A percentile compares a stretch with the other conserved stretches of the same genome.
Conservation (phyloP, 2,888 invertebrate genomes). For the Conus canariensis region DNA sequence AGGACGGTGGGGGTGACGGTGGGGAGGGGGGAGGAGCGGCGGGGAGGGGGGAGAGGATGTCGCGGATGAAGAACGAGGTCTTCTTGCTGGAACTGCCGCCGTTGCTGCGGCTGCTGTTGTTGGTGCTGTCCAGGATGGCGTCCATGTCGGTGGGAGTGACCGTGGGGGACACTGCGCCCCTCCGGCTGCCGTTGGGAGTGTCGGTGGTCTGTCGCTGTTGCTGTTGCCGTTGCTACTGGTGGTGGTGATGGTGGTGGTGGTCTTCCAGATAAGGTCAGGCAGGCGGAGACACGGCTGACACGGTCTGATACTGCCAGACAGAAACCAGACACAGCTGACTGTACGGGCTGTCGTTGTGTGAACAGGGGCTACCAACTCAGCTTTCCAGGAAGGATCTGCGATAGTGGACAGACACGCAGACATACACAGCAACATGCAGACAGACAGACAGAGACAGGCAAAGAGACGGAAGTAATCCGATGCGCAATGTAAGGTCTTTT, state of each 20-base stretch:
- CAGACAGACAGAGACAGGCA: no score
- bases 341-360: no score
- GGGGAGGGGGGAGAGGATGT: conserved; percentile 54
- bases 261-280: not conserved
- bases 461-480: no score
- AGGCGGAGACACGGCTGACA: no score
- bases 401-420: no score
- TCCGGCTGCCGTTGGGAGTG: not conserved
- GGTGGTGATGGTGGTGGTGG: not conserved
- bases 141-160: not conserved
- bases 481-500: no score
- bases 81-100: conserved; percentile 38
- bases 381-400: no score
- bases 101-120: not conserved
- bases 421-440: no score
- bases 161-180: not conserved
- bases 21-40: not conserved
- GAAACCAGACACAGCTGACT: no score
- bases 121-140: not conserved
- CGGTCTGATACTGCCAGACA: no score
- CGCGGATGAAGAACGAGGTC: conserved; percentile 65
- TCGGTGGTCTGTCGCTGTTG: not conserved
- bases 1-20: not conserved
- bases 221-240: not conserved
- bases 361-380: no score